Base-by-base conservation (phyloP, 2,113 vertebrate species). In the Melanerpes formicivorus region DNA sequence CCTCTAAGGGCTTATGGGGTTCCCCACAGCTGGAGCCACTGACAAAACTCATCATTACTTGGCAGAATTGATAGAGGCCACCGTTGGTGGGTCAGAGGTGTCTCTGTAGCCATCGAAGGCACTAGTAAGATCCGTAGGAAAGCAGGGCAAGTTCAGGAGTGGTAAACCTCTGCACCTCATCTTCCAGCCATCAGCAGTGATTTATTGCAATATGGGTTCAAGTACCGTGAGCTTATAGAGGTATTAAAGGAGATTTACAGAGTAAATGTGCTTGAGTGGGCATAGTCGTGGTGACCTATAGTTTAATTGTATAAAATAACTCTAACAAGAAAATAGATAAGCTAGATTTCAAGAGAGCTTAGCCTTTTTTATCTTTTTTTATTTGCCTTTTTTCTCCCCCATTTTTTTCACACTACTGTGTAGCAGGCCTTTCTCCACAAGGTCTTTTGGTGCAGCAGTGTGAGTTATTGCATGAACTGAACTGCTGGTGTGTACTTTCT, bases 241-340 rank as follows among this genome's bases (percentile, higher is more conserved):
- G 83, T 77, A 48, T 87, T 88, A 52, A 74, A 69, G 84, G 54
- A 91, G 92, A 93, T 90, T 84, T 87, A 18, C 59, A 17, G 75
- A 64, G 76, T 58, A 56, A 83, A 27, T 78, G 91, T 76, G 84
- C 92, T 95, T 84, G 80, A 90, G 94, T 83, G 87, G 56, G 89
- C 66, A 26, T 48, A 76, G 56, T 48, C 80, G 64, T 85, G 85
- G 80, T 84, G 95, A 95, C 90, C 72, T 72, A 9, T 87, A 91
- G 92, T 95, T 95, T 96, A 90, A 96, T 97, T 96, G 93, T 69
- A 90, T 74, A 92, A 92, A 97, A 83, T 63, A 48, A 67, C 52
- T 79, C 74, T 82, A 86, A 67, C 73, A 59, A 70, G 46, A 86
- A 97, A 96, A 96, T 92, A 93, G 91, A 63, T 74, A 23, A 3